Evolutionary conservation across 2,797 vertebrate genomes (phyloP).

Genomic region (Hypotaenidia philippensis): DNA sequence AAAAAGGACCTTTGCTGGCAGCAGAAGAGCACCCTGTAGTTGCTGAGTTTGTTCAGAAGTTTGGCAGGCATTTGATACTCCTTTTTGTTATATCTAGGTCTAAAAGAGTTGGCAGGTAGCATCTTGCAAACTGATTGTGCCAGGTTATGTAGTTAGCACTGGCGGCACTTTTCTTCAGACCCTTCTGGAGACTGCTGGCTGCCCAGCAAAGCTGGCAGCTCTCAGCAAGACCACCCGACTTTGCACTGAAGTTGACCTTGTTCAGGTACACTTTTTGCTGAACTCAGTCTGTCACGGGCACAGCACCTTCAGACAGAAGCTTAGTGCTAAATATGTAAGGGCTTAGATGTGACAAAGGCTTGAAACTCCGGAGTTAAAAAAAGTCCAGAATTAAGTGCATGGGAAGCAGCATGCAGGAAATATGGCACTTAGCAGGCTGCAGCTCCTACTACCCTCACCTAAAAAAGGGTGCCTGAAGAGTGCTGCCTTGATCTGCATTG

Average conservation of each 20-base stretch:
- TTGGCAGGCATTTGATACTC: not conserved
- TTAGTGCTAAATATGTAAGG: not conserved
- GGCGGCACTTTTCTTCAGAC: not conserved
- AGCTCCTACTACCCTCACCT: not conserved
- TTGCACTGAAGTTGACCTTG: not conserved
- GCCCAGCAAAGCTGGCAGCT: not conserved
- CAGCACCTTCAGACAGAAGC: not conserved
- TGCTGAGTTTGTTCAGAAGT: not conserved
- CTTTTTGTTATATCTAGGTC: not conserved
- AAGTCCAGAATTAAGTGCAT: not conserved
- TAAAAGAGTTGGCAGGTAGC: not conserved
- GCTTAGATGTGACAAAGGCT: not conserved
- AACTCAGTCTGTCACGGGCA: not conserved
- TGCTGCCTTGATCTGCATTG: not conserved
- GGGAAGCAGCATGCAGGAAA: not conserved
- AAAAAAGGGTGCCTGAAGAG: not conserved
- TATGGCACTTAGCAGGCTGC: fast-evolving
- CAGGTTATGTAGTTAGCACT: not conserved
- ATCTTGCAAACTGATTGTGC: not conserved
- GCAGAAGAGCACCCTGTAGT: not conserved
- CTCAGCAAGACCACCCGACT: not conserved
- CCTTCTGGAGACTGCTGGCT: not conserved
- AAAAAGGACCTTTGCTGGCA: not conserved
- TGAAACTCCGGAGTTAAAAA: not conserved
- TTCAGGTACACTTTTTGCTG: not conserved